phyloP scores from a whole-genome alignment of 2,888 invertebrate species.

The Osedax frankpressi region DNA sequence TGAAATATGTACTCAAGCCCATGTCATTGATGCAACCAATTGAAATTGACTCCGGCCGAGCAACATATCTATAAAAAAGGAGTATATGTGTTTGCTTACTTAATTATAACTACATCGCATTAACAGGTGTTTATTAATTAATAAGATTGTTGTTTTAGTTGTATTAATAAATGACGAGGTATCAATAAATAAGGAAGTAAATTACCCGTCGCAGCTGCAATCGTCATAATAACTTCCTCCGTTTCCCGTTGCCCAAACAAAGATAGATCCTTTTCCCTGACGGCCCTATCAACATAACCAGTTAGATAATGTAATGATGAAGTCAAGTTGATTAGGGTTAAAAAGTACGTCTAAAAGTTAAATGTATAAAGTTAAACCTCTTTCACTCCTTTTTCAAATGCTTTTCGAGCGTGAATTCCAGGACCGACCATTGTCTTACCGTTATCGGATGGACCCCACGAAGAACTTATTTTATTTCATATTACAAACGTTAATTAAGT shows the following conservation, averaged over 20 bases:
- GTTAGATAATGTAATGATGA: neutral
- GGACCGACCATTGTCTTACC: constrained; percentile 77
- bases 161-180: too few species aligned
- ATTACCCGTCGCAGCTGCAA: constrained; percentile 43
- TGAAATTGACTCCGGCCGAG: constrained; percentile 36
- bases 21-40: constrained; percentile 35
- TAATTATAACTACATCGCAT: too few species aligned
- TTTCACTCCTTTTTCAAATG: constrained; percentile 61
- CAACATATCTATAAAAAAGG: neutral
- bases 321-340: neutral
- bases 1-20: constrained; percentile 35
- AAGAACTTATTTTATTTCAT: too few species aligned
- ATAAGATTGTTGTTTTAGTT: too few species aligned
- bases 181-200: too few species aligned
- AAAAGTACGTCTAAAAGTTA: neutral
- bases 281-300: constrained; percentile 28
- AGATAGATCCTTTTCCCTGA: constrained; percentile 36
- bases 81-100: too few species aligned
- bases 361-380: constrained; percentile 49
- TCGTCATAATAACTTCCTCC: constrained; percentile 37
- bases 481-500: too few species aligned
- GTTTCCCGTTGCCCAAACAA: constrained; percentile 44
- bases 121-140: too few species aligned
- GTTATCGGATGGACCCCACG: constrained; percentile 70
- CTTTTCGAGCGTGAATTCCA: constrained; percentile 61